phyloP scores from a whole-genome alignment of 2,888 invertebrate genomes.

The Itoplectis maculator region DNA sequence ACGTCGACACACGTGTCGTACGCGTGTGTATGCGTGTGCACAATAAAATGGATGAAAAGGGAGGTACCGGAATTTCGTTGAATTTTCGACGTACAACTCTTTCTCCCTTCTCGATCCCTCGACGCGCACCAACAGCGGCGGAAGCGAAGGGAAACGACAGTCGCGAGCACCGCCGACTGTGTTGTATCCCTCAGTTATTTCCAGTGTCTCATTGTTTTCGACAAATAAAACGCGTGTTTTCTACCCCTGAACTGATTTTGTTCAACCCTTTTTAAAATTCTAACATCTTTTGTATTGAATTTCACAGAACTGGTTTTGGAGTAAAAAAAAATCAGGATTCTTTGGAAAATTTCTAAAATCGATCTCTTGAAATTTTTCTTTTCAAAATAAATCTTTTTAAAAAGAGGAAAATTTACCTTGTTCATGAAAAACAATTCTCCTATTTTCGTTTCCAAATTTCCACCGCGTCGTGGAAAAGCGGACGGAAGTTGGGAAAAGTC shows the following conservation, averaged over 20 bases:
- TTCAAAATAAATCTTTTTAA: no score
- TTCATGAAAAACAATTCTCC: no score
- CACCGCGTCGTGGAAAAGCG: not conserved
- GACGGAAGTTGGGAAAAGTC: not conserved
- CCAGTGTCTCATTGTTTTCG: constrained; percentile 43
- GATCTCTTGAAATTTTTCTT: no score
- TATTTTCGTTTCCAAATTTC: not conserved
- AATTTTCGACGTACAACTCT: constrained; percentile 21
- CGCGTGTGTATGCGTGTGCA: not conserved
- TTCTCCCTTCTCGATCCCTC: no score
- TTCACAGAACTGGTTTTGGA: no score
- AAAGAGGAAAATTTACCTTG: no score
- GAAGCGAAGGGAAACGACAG: constrained; percentile 3
- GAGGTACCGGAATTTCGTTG: constrained; percentile 25
- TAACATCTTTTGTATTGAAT: no score
- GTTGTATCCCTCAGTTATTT: constrained; percentile 40
- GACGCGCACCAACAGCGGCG: constrained; percentile 7
- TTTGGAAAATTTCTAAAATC: no score
- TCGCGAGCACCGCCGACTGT: constrained; percentile 30
- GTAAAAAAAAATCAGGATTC: no score
- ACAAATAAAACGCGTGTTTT: constrained; percentile 25
- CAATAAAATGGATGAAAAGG: constrained; percentile 14
- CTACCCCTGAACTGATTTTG: no score
- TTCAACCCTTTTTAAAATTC: not conserved
- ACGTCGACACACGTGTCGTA: not conserved